Conservation (phyloP, 2,888 invertebrate genomes). For the Idaea aversata region DNA sequence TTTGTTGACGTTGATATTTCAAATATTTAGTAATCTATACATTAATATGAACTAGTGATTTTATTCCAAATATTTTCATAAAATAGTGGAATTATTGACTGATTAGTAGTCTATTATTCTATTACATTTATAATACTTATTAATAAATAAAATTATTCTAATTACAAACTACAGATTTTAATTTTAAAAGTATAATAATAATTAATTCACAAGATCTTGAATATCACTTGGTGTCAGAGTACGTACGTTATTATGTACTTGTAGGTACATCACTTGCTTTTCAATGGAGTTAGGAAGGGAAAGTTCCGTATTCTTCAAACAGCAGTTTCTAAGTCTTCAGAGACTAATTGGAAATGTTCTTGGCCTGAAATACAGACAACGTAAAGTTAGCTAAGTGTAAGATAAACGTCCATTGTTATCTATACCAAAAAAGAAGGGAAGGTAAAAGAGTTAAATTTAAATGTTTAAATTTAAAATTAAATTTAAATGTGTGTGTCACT, state of each 20-base stretch:
- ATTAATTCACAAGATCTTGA: slow-evolving; percentile 48
- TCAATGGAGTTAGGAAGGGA: slow-evolving; percentile 10
- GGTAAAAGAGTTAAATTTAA: too few species aligned
- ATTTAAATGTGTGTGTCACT: too few species aligned
- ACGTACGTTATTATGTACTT: slow-evolving; percentile 14
- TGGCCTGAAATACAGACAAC: slow-evolving; percentile 62
- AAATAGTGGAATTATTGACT: neutral
- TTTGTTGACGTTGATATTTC: neutral
- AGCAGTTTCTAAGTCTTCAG: slow-evolving; percentile 75
- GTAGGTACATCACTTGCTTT: slow-evolving; percentile 5
- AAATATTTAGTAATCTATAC: neutral
- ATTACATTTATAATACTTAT: too few species aligned
- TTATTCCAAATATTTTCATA: neutral
- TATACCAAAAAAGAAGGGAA: too few species aligned
- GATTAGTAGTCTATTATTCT: neutral
- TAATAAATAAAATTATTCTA: neutral
- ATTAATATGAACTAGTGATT: neutral
- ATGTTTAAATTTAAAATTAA: too few species aligned
- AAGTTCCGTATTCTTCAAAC: slow-evolving; percentile 49
- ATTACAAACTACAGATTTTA: neutral
- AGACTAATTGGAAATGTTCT: slow-evolving; percentile 77
- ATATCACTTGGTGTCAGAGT: slow-evolving; percentile 64
- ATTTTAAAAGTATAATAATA: slow-evolving; percentile 1
- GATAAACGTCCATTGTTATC: too few species aligned
- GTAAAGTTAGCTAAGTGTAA: neutral